Base-by-base conservation (phyloP, 2,113 vertebrate species). In the Thunnus maccoyii region DNA sequence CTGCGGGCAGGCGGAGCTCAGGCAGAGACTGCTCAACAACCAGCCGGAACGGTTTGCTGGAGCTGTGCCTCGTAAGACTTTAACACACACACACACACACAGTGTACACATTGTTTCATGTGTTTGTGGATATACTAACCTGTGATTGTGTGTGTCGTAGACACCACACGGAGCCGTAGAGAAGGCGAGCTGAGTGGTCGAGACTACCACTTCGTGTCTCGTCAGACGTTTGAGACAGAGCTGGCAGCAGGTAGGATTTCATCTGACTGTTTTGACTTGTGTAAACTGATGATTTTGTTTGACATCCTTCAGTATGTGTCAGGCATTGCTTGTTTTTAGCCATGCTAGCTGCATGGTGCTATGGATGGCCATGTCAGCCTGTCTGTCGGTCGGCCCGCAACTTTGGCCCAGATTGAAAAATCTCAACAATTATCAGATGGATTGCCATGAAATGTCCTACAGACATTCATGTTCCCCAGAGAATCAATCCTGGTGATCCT, bases 131-230 rank as follows among this genome's bases (percentile, higher is more conserved):
- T 20, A 3, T 57, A 57, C 9, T 52, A 3, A 78, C 13, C 2
- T 48, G 7, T 12, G 14, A 56, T 20, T 60, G 15, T 54, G 32
- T 76, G 41, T 84, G 27, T 72, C 58, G 61, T 80, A 99, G 98
- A 99, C 91, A 99, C 98, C 11, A 98, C 98, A 25, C 95, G 98
- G 72, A 97, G 93, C 76, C 96, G 97, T 7, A 90, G 98, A 47
- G 98, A 99, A 17, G 96, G 95, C 0, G 98, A 99, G 93, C 93
- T 96, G 54, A 95, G 96, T 30, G 97, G 97, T 20, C 95, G 97
- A 72, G 98, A 99, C 91, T 99, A 99, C 88, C 97, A 99, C 86
- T 99, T 99, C 52, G 94, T 99, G 15, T 97, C 98, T 48, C 95
- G 98, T 15, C 97, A 99, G 93, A 95, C 93, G 0, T 99, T 99